These are phyloP conservation scores for Hydrotaea diabolus DNA, from an alignment of 2,888 invertebrate genomes.

Conservation along the genomic window DNA sequence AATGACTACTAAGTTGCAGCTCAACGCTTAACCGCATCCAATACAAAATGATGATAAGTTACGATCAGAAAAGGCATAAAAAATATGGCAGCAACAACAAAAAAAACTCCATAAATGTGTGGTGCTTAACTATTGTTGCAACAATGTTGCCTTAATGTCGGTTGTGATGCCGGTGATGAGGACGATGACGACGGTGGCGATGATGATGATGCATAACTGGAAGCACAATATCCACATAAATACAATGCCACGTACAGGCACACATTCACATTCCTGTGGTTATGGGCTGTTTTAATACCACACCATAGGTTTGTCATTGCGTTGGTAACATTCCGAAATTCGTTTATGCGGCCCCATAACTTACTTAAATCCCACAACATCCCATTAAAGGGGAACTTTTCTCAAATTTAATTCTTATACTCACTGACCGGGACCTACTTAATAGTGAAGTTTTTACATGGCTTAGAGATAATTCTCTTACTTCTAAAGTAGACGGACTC, in stretches of 20 bases:
- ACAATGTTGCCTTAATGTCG: conserved; percentile 54
- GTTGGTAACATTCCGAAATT: no score
- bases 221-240: not conserved
- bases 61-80: conserved; percentile 47
- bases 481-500: no score
- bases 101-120: conserved; percentile 8
- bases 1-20: conserved; percentile 27
- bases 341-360: no score
- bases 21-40: conserved; percentile 21
- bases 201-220: conserved; percentile 31
- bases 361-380: no score
- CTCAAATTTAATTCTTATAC: no score
- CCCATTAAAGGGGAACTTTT: no score
- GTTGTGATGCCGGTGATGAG: not conserved
- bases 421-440: no score
- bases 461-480: no score
- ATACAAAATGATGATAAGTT: conserved; percentile 51
- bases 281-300: not conserved
- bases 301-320: not conserved
- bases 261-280: conserved; percentile 37
- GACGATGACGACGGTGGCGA: not conserved
- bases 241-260: no score
- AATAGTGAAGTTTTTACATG: no score
- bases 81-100: conserved; percentile 26
- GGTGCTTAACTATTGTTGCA: conserved; percentile 47